Evolutionary conservation across 2,113 vertebrate genomes (phyloP), one percentile per base, ranked within the genome.

Genomic region (Oreotrochilus melanogaster): DNA sequence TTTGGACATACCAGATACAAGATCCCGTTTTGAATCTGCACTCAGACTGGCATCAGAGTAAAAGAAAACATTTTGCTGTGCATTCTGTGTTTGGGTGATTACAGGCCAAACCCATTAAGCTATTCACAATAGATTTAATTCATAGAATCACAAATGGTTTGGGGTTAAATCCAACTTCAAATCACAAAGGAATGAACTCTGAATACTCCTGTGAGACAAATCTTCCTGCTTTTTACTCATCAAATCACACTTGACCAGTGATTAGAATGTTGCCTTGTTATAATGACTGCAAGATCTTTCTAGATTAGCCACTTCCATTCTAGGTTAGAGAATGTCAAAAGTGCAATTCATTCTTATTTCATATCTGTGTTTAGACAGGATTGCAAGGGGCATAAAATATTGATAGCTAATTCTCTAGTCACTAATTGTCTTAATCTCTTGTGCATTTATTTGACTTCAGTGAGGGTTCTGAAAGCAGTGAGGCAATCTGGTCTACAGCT

Each of bases 341-440:
- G 81, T 74, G 69, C 75, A 71, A 82, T 93, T 91, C 65, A 84
- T 97, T 96, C 94, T 84, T 74, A 95, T 92, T 96, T 83, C 92
- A 70, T 76, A 81, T 96, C 94, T 58, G 14, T 97, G 88, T 97
- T 96, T 97, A 90, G 87, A 96, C 69, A 94, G 90, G 67, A 84
- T 67, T 94, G 78, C 90, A 92, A 56, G 39, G 86, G 42, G 23
- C 73, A 94, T 95, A 88, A 97, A 97, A 97, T 95, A 97, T 87
- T 95, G 89, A 97, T 90, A 80, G 88, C 88, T 91, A 93, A 94
- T 92, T 93, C 80, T 81, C 47, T 11, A 84, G 78, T 61, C 76
- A 82, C 89, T 51, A 70, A 87, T 78, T 72, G 79, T 75, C 18
- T 16, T 69, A 62, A 92, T 64, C 95, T 90, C 87, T 62, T 69